A percentile compares a stretch with the other conserved stretches of the same genome.
These are phyloP conservation scores for Zygaena filipendulae DNA, from an alignment of 2,888 invertebrate species.

Conservation along the genomic window DNA sequence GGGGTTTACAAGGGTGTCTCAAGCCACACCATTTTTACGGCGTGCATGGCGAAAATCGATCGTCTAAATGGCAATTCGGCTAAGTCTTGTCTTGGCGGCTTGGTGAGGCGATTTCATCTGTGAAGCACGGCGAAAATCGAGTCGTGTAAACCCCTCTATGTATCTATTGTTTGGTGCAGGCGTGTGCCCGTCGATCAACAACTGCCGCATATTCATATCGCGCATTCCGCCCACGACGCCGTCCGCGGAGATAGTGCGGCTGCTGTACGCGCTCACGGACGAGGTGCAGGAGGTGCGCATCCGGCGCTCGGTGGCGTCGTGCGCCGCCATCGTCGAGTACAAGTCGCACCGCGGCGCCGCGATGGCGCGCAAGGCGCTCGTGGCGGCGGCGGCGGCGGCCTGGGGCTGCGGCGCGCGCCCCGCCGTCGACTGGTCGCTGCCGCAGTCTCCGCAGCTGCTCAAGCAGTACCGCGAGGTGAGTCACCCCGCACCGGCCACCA, in stretches of 20 bases:
- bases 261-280: constrained; percentile 64
- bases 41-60: too few relatives aligned
- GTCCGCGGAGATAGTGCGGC: constrained; percentile 68
- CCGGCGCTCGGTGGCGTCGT: constrained; percentile 44
- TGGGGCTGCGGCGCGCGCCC: constrained; percentile 58
- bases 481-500: too few relatives aligned
- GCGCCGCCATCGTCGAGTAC: constrained; percentile 80
- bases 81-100: too few relatives aligned
- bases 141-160: too few relatives aligned
- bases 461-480: constrained; percentile 55
- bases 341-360: constrained; percentile 74
- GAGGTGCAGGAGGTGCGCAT: constrained; percentile 59
- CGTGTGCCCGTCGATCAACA: constrained; percentile 79
- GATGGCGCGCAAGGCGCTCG: constrained; percentile 57
- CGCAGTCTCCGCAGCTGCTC: constrained; percentile 52
- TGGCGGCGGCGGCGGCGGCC: constrained; percentile 62
- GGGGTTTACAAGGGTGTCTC: too few relatives aligned
- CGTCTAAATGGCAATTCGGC: too few relatives aligned
- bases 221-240: constrained; percentile 67
- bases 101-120: too few relatives aligned
- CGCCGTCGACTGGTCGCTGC: constrained; percentile 59
- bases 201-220: constrained; percentile 77
- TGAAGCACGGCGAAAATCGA: too few relatives aligned
- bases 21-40: too few relatives aligned
- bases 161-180: too few relatives aligned